These are phyloP conservation scores for Rostratula benghalensis DNA, from an alignment of 2,113 vertebrate species.

Conservation along the genomic window DNA sequence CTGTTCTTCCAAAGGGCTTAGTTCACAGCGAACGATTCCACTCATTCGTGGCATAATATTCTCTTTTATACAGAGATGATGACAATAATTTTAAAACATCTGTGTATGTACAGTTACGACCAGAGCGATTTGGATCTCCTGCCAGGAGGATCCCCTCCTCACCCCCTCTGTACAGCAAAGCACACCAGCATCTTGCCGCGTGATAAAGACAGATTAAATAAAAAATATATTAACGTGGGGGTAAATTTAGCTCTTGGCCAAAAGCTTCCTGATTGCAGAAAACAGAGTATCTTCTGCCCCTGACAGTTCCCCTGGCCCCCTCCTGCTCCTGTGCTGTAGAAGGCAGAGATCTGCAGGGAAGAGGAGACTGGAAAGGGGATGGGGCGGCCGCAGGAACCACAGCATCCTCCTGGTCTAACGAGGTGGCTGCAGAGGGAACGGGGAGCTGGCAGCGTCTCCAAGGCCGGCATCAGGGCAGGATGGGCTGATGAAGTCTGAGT, in stretches of 20 bases:
- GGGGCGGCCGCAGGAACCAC: neutral
- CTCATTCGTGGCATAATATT: neutral
- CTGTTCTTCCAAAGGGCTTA: neutral
- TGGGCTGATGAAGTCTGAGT: conserved; percentile 78
- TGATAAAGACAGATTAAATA: neutral
- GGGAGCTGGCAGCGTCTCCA: conserved; percentile 38
- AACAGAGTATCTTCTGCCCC: neutral
- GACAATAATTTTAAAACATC: neutral
- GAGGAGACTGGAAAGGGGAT: neutral
- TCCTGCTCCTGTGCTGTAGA: neutral
- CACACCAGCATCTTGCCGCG: neutral
- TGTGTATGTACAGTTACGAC: neutral
- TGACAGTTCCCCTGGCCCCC: neutral
- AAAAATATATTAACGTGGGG: rapidly evolving
- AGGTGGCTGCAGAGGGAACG: neutral
- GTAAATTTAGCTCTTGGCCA: neutral
- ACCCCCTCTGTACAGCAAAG: neutral
- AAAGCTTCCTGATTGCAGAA: neutral
- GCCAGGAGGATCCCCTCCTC: neutral
- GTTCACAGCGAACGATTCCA: neutral
- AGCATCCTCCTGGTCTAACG: neutral
- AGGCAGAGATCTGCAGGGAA: neutral
- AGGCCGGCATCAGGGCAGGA: conserved; percentile 69
- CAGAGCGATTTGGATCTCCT: neutral
- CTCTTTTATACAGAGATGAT: neutral